These are phyloP conservation scores for Cloeon dipterum DNA, from an alignment of 2,888 invertebrate genomes.

Conservation along the genomic window DNA sequence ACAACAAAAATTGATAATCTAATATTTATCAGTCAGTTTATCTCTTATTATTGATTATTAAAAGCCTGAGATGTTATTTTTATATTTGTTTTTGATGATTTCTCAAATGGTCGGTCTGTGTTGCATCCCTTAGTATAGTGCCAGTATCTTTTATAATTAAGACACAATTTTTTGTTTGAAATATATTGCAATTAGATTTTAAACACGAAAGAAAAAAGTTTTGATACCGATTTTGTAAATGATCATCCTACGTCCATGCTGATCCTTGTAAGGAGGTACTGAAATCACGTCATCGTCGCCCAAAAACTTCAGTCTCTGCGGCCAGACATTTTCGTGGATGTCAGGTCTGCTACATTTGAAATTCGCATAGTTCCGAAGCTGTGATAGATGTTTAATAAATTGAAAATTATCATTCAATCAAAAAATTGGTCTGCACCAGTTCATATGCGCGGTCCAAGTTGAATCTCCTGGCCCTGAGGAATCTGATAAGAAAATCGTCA, in stretches of 20 bases:
- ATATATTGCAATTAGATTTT: background rate
- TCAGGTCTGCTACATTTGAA: conserved; percentile 50
- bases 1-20: background rate
- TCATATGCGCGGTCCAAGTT: conserved; percentile 44
- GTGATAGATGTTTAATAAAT: too few relatives aligned
- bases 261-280: conserved; percentile 54
- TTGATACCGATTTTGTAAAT: conserved; percentile 52
- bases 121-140: too few relatives aligned
- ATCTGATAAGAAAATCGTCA: conserved; percentile 47
- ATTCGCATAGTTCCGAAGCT: conserved; percentile 51
- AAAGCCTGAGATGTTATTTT: too few relatives aligned
- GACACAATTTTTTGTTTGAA: too few relatives aligned
- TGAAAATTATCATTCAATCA: too few relatives aligned
- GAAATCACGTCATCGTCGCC: conserved; percentile 44
- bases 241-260: conserved; percentile 44
- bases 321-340: conserved; percentile 39
- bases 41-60: too few relatives aligned
- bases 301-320: conserved; percentile 33
- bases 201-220: conserved; percentile 5
- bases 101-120: too few relatives aligned
- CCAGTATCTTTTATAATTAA: too few relatives aligned
- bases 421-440: too few relatives aligned
- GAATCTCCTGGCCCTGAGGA: conserved; percentile 50
- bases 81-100: too few relatives aligned
- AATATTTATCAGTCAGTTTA: background rate